Percentiles rank a stretch among this genome's conserved stretches.
phyloP scores from a whole-genome alignment of 2,888 invertebrate genomes.

The Steromphala cineraria region DNA sequence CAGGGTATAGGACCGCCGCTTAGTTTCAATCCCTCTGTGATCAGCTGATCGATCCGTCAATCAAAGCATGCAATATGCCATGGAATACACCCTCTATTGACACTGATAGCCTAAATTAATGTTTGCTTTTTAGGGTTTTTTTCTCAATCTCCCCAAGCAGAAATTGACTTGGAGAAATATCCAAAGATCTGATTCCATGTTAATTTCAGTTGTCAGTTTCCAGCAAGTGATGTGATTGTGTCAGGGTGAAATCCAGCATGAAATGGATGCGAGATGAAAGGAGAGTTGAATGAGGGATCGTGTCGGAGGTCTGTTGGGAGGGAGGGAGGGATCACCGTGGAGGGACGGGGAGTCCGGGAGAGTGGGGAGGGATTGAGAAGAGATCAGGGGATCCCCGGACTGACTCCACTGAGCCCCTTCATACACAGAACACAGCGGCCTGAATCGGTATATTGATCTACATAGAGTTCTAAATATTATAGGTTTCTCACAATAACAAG shows the following conservation, averaged over 20 bases:
- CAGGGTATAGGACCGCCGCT: neutral
- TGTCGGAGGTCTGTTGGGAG: neutral
- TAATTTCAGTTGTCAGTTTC: constrained; percentile 6
- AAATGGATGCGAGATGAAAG: neutral
- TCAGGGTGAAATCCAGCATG: neutral
- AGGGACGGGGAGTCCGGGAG: too few species aligned
- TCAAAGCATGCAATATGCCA: neutral
- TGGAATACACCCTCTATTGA: neutral
- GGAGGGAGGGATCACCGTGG: too few species aligned
- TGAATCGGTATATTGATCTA: too few species aligned
- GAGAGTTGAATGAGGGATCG: neutral
- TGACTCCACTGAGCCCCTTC: too few species aligned
- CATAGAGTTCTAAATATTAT: too few species aligned
- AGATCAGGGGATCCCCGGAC: too few species aligned
- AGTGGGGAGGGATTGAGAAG: too few species aligned
- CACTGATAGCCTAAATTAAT: neutral
- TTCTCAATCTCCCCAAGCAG: neutral
- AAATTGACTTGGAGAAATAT: neutral
- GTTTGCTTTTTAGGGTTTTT: neutral
- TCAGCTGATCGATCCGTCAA: neutral
- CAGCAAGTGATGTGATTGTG: neutral
- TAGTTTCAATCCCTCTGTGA: neutral
- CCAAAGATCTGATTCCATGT: neutral
- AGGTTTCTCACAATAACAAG: too few species aligned
- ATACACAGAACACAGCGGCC: too few species aligned